Conservation (phyloP, 2,888 invertebrate species). For the Biston stratarius region DNA sequence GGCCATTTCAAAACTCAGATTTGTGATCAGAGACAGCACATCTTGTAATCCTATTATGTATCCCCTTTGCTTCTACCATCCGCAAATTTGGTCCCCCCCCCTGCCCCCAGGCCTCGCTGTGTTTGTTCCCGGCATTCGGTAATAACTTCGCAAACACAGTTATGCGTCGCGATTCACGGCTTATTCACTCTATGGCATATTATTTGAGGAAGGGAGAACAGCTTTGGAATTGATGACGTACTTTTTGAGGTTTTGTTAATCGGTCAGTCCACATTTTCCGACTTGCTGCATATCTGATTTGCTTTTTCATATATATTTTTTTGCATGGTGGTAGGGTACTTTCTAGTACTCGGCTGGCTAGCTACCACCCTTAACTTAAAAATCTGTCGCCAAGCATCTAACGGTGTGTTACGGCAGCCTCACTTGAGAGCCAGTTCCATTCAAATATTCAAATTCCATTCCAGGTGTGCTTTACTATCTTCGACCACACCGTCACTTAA, state of each 20-base stretch:
- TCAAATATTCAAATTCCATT: too few species aligned
- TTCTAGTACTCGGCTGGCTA: too few species aligned
- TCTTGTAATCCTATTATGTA: conserved; percentile 46
- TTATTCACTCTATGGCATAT: conserved; percentile 49
- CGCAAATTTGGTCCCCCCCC: conserved; percentile 36
- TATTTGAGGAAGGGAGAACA: conserved; percentile 22
- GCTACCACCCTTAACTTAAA: too few species aligned
- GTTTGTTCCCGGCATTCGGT: conserved; percentile 54
- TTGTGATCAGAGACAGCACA: conserved; percentile 39
- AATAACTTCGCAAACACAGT: conserved; percentile 61
- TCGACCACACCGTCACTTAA: too few species aligned
- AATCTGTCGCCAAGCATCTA: too few species aligned
- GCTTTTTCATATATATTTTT: too few species aligned
- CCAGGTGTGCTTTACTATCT: too few species aligned
- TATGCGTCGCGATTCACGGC: conserved; percentile 53
- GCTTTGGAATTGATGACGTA: conserved; percentile 3
- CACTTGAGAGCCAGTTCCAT: too few species aligned
- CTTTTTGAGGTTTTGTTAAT: neutral
- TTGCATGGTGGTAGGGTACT: too few species aligned
- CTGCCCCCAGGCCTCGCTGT: conserved; percentile 34
- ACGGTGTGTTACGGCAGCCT: too few species aligned
- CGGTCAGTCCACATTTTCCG: too few species aligned
- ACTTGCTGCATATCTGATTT: too few species aligned
- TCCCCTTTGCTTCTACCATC: conserved; percentile 45
- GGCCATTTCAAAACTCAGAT: conserved; percentile 35